Percentiles rank a stretch among this genome's conserved stretches.
phyloP scores from a whole-genome alignment of 2,113 vertebrate species.

The Pomatostomus ruficeps region DNA sequence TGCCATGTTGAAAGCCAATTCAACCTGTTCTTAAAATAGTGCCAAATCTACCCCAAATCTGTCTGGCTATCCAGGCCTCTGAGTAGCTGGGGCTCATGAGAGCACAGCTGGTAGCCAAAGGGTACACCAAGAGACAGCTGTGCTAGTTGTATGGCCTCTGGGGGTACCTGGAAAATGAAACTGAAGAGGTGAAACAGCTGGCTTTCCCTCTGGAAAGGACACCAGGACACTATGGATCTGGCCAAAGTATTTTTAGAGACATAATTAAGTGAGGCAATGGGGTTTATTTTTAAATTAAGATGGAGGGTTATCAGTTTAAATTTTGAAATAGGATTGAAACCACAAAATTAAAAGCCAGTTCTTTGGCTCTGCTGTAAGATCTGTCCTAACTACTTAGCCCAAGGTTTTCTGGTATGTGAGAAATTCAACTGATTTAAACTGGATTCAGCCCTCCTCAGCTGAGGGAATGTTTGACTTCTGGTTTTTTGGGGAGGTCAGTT shows the following conservation, averaged over 20 bases:
- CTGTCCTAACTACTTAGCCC: background rate
- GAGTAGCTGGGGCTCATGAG: background rate
- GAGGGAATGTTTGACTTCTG: background rate
- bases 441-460: background rate
- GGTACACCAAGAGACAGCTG: background rate
- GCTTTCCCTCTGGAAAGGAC: background rate
- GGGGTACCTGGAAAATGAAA: background rate
- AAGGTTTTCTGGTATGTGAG: background rate
- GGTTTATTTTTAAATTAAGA: background rate
- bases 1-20: background rate
- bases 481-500: background rate
- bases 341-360: background rate
- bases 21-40: background rate
- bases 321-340: background rate
- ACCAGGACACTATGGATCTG: background rate
- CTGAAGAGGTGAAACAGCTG: accelerated
- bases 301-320: background rate
- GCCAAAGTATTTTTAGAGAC: background rate
- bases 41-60: background rate
- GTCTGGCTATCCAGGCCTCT: background rate
- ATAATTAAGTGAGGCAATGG: background rate
- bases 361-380: background rate
- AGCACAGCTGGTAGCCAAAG: background rate
- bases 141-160: background rate
- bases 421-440: background rate